phyloP scores from a whole-genome alignment of 2,888 invertebrate genomes.

The Agrochola macilenta region DNA sequence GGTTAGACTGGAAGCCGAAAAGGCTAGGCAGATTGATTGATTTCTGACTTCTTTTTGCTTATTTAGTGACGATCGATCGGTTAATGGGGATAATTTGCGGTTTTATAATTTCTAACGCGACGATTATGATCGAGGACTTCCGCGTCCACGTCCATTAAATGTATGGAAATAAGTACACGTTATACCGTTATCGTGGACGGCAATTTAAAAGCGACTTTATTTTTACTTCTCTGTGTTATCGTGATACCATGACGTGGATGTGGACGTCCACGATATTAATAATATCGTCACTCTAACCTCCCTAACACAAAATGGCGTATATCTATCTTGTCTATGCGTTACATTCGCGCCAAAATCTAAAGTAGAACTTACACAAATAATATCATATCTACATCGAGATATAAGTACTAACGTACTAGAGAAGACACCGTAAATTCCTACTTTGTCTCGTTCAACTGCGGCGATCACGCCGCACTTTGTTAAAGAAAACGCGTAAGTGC shows the following conservation, averaged over 20 bases:
- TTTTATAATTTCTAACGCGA: neutral
- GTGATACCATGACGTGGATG: neutral
- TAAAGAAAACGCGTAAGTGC: too few relatives aligned
- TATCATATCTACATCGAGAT: too few relatives aligned
- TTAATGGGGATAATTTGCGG: neutral
- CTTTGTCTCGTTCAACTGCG: too few relatives aligned
- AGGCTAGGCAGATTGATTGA: too few relatives aligned
- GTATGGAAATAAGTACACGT: neutral
- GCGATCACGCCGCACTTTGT: too few relatives aligned
- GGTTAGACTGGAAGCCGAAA: too few relatives aligned
- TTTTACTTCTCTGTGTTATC: neutral
- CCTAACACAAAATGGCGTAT: neutral
- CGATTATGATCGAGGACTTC: too few relatives aligned
- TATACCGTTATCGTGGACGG: neutral
- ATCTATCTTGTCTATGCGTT: neutral
- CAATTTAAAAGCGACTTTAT: neutral
- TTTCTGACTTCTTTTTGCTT: neutral
- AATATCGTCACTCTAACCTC: neutral
- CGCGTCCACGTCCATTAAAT: neutral
- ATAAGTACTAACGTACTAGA: too few relatives aligned
- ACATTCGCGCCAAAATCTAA: conserved; percentile 1
- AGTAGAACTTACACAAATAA: neutral
- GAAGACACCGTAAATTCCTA: too few relatives aligned
- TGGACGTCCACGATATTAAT: neutral
- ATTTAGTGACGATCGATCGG: neutral